Percentiles rank a stretch among this genome's conserved stretches.
Evolutionary conservation across 2,888 invertebrate species (phyloP).

Genomic region (Epistrophe grossulariae): DNA sequence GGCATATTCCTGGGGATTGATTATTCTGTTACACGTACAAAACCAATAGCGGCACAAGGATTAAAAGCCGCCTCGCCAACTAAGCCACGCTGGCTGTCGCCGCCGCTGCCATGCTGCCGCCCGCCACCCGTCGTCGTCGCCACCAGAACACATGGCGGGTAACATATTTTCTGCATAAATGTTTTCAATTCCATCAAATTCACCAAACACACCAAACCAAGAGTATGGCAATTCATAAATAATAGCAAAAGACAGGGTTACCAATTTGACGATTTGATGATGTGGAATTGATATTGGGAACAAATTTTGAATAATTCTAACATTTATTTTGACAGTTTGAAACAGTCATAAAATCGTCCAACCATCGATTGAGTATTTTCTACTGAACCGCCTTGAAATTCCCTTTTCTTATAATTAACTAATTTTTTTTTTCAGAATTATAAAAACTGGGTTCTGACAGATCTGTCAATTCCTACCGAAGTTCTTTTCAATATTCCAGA

Average conservation of each 20-base stretch:
- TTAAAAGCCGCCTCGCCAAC: constrained; percentile 63
- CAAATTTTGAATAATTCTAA: too few relatives aligned
- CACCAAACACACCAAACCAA: constrained; percentile 31
- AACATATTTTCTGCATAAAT: constrained; percentile 76
- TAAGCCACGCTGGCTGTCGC: constrained; percentile 6
- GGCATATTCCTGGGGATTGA: constrained; percentile 58
- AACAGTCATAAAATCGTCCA: too few relatives aligned
- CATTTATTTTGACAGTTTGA: too few relatives aligned
- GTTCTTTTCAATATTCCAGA: too few relatives aligned
- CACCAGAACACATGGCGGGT: constrained; percentile 68
- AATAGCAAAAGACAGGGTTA: background rate
- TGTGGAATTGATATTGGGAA: too few relatives aligned
- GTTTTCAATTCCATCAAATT: constrained; percentile 69
- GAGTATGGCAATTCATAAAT: constrained; percentile 20
- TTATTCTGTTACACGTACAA: constrained; percentile 70
- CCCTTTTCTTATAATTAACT: too few relatives aligned
- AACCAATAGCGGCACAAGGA: constrained; percentile 60
- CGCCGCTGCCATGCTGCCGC: background rate
- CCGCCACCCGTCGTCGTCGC: constrained; percentile 35
- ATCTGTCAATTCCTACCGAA: too few relatives aligned
- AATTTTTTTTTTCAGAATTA: too few relatives aligned
- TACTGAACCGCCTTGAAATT: too few relatives aligned
- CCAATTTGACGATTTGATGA: background rate
- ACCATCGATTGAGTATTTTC: too few relatives aligned
- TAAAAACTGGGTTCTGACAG: too few relatives aligned